Percentiles rank a stretch among this genome's conserved stretches.
These are phyloP conservation scores for Nylanderia fulva DNA, from an alignment of 1,140 invertebrate species.

Conservation along the genomic window DNA sequence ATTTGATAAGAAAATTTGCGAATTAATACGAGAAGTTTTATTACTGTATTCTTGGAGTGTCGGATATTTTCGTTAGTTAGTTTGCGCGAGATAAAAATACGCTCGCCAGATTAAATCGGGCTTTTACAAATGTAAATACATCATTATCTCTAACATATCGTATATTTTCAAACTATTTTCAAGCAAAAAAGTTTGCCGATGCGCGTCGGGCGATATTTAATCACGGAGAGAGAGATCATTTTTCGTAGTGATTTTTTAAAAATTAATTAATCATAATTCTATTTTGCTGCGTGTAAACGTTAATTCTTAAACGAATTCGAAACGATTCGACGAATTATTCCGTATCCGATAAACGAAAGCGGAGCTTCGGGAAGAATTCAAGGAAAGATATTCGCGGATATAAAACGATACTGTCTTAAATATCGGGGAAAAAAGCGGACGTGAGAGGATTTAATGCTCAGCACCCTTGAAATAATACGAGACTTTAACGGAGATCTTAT, in stretches of 20 bases:
- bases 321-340: neutral
- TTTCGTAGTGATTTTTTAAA: neutral
- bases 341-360: neutral
- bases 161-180: neutral
- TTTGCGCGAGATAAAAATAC: conserved; percentile 28
- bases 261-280: neutral
- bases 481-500: neutral
- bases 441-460: neutral
- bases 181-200: neutral
- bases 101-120: neutral
- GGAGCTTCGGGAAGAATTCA: neutral
- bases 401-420: conserved; percentile 5
- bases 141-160: conserved; percentile 14
- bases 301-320: neutral
- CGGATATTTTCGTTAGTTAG: conserved; percentile 11
- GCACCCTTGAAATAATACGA: conserved; percentile 31
- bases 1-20: neutral
- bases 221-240: neutral
- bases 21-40: conserved; percentile 28
- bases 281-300: neutral
- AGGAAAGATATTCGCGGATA: conserved; percentile 4
- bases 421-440: neutral
- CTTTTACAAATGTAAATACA: conserved; percentile 3
- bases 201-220: neutral
- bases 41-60: neutral